Evolutionary conservation across 2,113 vertebrate species (phyloP), one percentile per base, ranked within the genome.

Genomic region (Macaca mulatta): DNA sequence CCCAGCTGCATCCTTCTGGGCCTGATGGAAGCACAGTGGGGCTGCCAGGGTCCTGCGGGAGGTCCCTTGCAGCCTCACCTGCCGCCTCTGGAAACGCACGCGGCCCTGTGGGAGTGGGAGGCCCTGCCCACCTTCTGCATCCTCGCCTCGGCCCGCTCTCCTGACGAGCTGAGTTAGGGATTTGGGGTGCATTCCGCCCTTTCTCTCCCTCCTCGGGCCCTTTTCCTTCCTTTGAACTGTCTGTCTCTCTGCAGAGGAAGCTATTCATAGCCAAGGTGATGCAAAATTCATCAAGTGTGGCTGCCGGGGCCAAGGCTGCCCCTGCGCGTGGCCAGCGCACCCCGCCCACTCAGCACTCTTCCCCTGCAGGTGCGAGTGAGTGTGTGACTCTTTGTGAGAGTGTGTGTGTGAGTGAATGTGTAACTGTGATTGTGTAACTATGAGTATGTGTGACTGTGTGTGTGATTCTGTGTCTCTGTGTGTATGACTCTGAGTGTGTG

Each of bases 261-360:
- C 98, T 98, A 98, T 98, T 98, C 98, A 98, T 98, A 98, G 98
- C 92, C 67, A 86, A 78, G 96, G 80, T 87, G 96, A 97, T 98
- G 96, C 94, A 97, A 98, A 97, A 98, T 98, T 98, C 93, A 98
- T 98, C 91, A 97, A 97, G 96, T 43, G 77, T 96, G 92, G 95
- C 97, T 98, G 97, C 50, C 59, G 83, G 82, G 94, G 78, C 93
- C 45, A 74, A 94, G 88, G 84, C 96, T 13, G 16, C 48, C 92
- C 81, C 11, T 12, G 94, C 16, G 6, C 80, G 43, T 43, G 91
- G 92, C 96, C 77, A 67, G 50, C 61, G 38, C 78, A 45, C 27
- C 45, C 59, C 81, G n/a, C 70, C 38, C 79, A 23, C 50, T 52
- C 67, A 0, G 9, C 18, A 55, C 30, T 83, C 70, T 50, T 80